Conservation (phyloP, 92 coral and sea anemone genomes). For the Paragorgia papillata region DNA sequence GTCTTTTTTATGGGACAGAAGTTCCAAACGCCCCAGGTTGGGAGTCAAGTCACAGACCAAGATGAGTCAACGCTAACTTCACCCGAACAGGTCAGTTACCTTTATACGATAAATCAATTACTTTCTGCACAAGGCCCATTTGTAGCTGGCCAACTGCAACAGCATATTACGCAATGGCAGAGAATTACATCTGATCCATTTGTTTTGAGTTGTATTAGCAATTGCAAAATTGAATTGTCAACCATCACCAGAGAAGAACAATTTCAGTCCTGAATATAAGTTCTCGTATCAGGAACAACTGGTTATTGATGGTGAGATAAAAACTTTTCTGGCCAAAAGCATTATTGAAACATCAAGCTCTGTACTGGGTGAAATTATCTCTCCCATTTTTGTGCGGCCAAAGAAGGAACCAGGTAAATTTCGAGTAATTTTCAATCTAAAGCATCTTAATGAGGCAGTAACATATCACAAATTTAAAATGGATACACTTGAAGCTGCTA, state of each 20-base stretch:
- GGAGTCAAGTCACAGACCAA: conserved; percentile 7
- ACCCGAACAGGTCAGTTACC: conserved; percentile 51
- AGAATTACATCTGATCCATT: conserved; percentile 57
- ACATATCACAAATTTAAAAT: conserved; percentile 63
- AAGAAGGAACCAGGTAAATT: conserved; percentile 60
- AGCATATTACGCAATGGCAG: conserved; percentile 39
- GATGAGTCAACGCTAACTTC: conserved; percentile 9
- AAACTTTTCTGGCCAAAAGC: conserved; percentile 43
- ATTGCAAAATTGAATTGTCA: conserved; percentile 50
- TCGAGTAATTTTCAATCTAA: conserved; percentile 64
- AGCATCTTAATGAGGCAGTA: conserved; percentile 52
- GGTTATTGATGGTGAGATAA: conserved; percentile 52
- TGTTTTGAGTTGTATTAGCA: conserved; percentile 38
- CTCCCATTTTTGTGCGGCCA: conserved; percentile 57
- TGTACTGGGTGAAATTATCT: conserved; percentile 24
- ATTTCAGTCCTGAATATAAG: not conserved
- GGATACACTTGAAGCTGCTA: conserved; percentile 62
- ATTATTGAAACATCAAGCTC: conserved; percentile 37
- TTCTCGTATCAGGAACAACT: conserved; percentile 41
- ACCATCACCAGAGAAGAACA: conserved; percentile 16
- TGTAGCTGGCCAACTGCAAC: conserved; percentile 52
- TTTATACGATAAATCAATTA: conserved; percentile 12
- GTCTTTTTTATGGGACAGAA: conserved; percentile 51
- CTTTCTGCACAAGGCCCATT: conserved; percentile 41
- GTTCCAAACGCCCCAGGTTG: conserved; percentile 18